Evolutionary conservation across 1,140 invertebrate species (phyloP).

Genomic region (Pogonognathellus flavescens): DNA sequence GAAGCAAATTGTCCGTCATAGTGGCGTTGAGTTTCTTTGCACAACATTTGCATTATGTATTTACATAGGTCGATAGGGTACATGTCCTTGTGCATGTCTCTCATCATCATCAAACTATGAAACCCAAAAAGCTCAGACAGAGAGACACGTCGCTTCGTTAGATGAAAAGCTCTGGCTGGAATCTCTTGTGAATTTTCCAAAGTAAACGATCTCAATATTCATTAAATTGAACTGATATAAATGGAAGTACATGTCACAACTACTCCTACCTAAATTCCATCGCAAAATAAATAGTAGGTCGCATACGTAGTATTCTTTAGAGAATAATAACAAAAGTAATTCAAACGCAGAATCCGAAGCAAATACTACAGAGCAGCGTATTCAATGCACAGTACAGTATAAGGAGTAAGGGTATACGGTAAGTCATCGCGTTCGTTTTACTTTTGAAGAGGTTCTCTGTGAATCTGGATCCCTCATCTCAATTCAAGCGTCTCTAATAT

Average conservation of each 20-base stretch:
- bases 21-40: slow-evolving; percentile 11
- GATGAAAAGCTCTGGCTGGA: background rate
- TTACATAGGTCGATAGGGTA: background rate
- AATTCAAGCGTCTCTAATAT: background rate
- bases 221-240: background rate
- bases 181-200: background rate
- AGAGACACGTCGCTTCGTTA: too few species aligned
- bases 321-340: background rate
- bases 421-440: background rate
- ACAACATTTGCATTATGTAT: slow-evolving; percentile 1
- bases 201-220: background rate
- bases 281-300: too few species aligned
- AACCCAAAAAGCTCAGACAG: too few species aligned
- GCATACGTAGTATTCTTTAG: too few species aligned
- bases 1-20: slow-evolving; percentile 19
- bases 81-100: too few species aligned
- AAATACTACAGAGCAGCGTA: background rate
- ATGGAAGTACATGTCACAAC: too few species aligned
- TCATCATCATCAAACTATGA: too few species aligned
- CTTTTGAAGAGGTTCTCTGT: background rate
- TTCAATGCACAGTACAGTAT: background rate
- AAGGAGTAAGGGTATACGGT: background rate
- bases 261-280: too few species aligned
- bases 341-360: background rate
- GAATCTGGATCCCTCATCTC: background rate